Evolutionary conservation across 2,888 invertebrate species (phyloP).

Genomic region (Lamellibrachia satsuma): DNA sequence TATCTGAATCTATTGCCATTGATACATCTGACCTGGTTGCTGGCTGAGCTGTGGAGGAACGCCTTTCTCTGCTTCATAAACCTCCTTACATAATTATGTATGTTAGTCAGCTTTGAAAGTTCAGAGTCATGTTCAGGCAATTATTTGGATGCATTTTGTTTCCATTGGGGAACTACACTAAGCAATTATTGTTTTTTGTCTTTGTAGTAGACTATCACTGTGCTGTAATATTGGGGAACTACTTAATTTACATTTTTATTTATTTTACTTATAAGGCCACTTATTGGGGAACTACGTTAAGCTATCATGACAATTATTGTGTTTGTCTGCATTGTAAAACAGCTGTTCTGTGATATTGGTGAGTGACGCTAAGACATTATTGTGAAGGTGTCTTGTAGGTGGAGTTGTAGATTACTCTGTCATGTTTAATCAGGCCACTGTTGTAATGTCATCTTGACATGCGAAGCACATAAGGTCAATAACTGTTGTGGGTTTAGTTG

Average conservation of each 20-base stretch:
- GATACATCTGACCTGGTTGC: neutral
- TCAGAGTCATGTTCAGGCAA: neutral
- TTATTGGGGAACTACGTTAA: neutral
- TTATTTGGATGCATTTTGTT: neutral
- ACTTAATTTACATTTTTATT: neutral
- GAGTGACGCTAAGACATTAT: neutral
- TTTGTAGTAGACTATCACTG: neutral
- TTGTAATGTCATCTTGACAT: neutral
- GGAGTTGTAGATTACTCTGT: neutral
- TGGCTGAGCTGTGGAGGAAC: neutral
- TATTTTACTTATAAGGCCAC: no score
- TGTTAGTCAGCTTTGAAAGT: neutral
- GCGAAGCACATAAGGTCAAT: neutral
- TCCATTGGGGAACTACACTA: neutral
- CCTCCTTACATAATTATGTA: neutral
- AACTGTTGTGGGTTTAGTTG: neutral
- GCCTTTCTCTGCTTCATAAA: neutral
- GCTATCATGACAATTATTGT: neutral
- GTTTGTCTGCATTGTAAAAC: neutral
- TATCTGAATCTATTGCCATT: neutral
- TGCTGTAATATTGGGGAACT: neutral
- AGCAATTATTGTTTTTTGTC: neutral
- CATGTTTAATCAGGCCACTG: neutral
- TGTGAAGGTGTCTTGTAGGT: neutral
- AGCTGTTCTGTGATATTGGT: neutral